Base-by-base conservation (phyloP, 1,140 invertebrate species). In the Drosophila serrata region DNA sequence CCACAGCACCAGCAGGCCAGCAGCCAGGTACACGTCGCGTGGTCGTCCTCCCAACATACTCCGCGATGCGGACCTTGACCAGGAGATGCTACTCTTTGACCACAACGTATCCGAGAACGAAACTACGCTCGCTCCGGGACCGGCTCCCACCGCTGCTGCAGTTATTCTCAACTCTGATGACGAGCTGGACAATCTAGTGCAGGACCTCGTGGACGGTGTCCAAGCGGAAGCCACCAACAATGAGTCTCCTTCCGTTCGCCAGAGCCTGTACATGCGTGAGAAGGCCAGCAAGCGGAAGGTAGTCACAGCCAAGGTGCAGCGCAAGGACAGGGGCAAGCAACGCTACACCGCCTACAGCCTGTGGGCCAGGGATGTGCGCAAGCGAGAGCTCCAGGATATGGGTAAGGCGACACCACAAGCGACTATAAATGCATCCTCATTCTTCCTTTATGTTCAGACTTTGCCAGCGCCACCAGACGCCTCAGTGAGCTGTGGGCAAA, bases 291-390 rank as follows among this genome's bases (percentile, higher is more conserved):
- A 97, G 76, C 97, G 96, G 76, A 96, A 96, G 42, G 95, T 97
- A 45, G 94, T 96, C 19, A 92, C 94, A 37, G 94, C 94, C 39
- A 97, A 97, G 86, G 94, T 95, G 15, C 95, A 96, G 58, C 93
- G 81, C n/a, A 90, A 88, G 31, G 96, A 97, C 82, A 97, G 97
- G 94, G 96, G 94, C 11, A 96, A 96, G 93, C 95, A 95, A 7
- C 94, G 96, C 69, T 96, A 97, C 63, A 98, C 97, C 4, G 97
- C 97, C 1, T 98, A 98, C 93, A 97, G 97, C 95, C 93, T 98
- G 79, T 98, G 97, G 97, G 96, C 97, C 6, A 96, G 96, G 82
- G 96, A 97, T 87, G 95, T 96, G 35, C 94, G 97, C 48, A 95
- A 96, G 78, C 95, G 75, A 0, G 85, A 90, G 12, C 78, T 90